Conservation (phyloP, 2,113 vertebrate species). For the Seriola quinqueradiata region DNA sequence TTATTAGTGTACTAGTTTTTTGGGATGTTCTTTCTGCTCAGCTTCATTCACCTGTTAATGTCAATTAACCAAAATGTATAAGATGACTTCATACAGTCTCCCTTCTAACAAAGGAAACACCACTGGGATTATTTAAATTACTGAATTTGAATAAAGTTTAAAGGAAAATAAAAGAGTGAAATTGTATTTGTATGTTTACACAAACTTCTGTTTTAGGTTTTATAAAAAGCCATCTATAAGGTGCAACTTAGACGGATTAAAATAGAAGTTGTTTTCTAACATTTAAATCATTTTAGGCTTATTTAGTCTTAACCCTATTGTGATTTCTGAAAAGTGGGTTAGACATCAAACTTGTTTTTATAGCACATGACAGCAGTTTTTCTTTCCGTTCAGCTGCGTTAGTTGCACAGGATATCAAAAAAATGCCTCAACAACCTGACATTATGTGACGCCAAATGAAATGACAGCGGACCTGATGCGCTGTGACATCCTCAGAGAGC, state of each 20-base stretch:
- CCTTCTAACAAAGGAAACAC: not conserved
- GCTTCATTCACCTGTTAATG: not conserved
- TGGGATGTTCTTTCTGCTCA: not conserved
- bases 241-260: not conserved
- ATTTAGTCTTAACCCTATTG: not conserved
- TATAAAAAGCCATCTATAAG: not conserved
- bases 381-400: constrained; percentile 19
- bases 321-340: constrained; percentile 13
- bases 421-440: constrained; percentile 46
- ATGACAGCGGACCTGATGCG: constrained; percentile 42
- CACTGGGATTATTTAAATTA: not conserved
- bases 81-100: not conserved
- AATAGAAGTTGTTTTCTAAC: not conserved
- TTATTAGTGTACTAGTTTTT: not conserved
- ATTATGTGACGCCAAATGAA: constrained; percentile 56
- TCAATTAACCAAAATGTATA: too few species aligned
- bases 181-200: not conserved
- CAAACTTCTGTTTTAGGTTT: not conserved
- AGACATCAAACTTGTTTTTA: constrained; percentile 9
- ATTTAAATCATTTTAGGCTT: not conserved
- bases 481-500: constrained; percentile 49
- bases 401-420: constrained; percentile 39
- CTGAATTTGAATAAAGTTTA: not conserved
- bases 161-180: too few species aligned
- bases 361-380: constrained; percentile 21